These are phyloP conservation scores for Ichneumoninae sp. DNA, from an alignment of 2,888 invertebrate genomes.

Conservation along the genomic window DNA sequence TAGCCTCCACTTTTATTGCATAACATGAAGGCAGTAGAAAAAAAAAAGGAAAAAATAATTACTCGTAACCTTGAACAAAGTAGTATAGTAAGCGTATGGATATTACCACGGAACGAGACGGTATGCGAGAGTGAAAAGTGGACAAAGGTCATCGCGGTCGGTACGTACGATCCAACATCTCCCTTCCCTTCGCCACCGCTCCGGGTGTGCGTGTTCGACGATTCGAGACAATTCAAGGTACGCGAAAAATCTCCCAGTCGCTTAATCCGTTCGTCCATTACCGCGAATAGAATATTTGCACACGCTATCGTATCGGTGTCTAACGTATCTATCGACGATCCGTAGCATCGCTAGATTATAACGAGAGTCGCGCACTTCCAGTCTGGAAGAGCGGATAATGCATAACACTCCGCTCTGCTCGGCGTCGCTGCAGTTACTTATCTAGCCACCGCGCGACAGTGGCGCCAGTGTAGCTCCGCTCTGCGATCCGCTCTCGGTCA, in stretches of 20 bases:
- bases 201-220: neutral
- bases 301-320: neutral
- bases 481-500: neutral
- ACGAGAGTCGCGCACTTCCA: neutral
- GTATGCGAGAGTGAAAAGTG: constrained; percentile 36
- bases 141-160: constrained; percentile 23
- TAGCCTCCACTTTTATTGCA: constrained; percentile 25
- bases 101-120: constrained; percentile 22
- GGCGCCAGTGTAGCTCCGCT: neutral
- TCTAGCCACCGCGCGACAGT: neutral
- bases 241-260: constrained; percentile 9
- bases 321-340: neutral
- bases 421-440: neutral
- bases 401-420: neutral
- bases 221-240: constrained; percentile 20
- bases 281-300: constrained; percentile 9
- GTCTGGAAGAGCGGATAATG: neutral
- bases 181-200: neutral
- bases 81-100: constrained; percentile 37
- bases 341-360: neutral
- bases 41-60: constrained; percentile 55
- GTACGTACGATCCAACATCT: neutral
- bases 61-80: constrained; percentile 58
- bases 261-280: neutral
- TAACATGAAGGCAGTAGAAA: constrained; percentile 55